A percentile compares a stretch with the other conserved stretches of the same genome.
phyloP scores from a whole-genome alignment of 2,797 vertebrate genomes.

The Liasis olivaceus region DNA sequence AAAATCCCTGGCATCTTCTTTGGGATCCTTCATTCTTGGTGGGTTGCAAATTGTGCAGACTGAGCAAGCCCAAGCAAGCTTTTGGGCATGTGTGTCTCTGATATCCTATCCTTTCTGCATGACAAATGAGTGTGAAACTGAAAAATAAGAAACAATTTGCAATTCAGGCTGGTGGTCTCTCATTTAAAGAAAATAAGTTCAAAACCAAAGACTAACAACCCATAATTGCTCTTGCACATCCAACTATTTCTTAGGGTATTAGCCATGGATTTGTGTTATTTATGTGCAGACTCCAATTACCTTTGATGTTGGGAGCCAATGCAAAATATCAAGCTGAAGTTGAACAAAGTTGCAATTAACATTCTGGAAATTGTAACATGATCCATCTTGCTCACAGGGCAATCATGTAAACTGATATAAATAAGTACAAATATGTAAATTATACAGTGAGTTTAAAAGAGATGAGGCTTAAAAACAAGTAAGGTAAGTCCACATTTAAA shows the following conservation, averaged over 20 bases:
- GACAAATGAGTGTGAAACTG: neutral
- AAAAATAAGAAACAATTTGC: neutral
- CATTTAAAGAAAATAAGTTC: neutral
- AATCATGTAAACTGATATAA: neutral
- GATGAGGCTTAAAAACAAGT: neutral
- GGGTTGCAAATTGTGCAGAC: neutral
- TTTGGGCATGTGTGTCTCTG: neutral
- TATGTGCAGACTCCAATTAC: neutral
- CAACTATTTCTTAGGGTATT: neutral
- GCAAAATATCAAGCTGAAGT: neutral
- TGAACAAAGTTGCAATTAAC: neutral
- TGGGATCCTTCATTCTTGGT: neutral
- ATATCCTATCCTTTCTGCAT: neutral
- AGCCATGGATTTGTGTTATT: neutral
- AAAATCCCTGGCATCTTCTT: neutral
- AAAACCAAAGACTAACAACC: neutral
- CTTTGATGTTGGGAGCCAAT: neutral
- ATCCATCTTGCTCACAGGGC: neutral
- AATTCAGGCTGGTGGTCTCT: neutral
- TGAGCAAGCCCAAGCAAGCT: neutral
- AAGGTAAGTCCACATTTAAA: neutral
- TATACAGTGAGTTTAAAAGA: neutral
- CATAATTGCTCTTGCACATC: neutral
- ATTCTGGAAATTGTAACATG: neutral
- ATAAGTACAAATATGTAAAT: neutral